Evolutionary conservation across 1,140 invertebrate species (phyloP).

Genomic region (Mercenaria mercenaria): DNA sequence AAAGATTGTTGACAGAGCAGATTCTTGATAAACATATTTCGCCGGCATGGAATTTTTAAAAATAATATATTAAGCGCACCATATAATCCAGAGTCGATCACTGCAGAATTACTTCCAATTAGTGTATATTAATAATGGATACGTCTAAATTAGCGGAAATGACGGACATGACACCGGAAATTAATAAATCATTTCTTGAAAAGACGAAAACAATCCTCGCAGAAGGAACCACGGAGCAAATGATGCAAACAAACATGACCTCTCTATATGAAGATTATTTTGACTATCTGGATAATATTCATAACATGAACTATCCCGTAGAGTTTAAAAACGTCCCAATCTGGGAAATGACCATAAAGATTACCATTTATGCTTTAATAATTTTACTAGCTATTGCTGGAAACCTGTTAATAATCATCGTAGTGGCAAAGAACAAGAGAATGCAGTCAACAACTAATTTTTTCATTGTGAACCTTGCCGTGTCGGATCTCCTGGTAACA

Average conservation of each 20-base stretch:
- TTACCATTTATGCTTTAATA: conserved; percentile 18
- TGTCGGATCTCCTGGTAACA: conserved; percentile 96
- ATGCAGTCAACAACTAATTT: conserved; percentile 97
- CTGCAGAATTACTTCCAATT: too few species aligned
- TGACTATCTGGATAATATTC: neutral
- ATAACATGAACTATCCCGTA: conserved; percentile 14
- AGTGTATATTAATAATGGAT: neutral
- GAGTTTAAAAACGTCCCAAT: conserved; percentile 12
- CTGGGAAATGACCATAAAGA: conserved; percentile 56
- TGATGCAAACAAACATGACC: neutral
- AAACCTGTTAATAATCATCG: conserved; percentile 94
- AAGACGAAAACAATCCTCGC: neutral
- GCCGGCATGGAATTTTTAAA: too few species aligned
- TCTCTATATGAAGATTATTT: neutral
- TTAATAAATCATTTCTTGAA: neutral
- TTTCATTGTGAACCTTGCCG: conserved; percentile 96
- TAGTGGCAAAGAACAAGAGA: conserved; percentile 93
- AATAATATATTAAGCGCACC: too few species aligned
- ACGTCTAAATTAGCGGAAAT: neutral
- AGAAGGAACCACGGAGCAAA: neutral
- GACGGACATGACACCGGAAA: neutral
- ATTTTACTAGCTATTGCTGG: conserved; percentile 92
- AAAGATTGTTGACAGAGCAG: too few species aligned
- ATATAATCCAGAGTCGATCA: too few species aligned
- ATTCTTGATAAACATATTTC: too few species aligned